Evolutionary conservation across 2,888 invertebrate genomes (phyloP), one percentile per base, ranked within the genome.

Genomic region (Merodon equestris): DNA sequence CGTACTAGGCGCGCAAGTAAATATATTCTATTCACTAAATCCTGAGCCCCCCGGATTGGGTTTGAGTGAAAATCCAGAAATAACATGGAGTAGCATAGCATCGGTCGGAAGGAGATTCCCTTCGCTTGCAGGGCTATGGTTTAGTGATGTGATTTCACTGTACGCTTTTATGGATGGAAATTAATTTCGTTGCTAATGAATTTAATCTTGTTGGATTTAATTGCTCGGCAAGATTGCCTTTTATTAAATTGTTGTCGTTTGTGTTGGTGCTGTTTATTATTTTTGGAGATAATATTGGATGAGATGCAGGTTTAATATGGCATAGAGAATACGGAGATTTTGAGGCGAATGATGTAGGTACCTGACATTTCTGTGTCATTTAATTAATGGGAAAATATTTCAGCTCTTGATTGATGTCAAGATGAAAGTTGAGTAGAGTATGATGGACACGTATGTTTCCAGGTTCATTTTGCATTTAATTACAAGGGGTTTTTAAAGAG

Each of bases 131-230:
- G 27, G 9, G 50, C 9, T 13, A 44, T 45, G 40, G 12, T 18
- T 38, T 10, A 19, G 48, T 34, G 56, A 38, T 70, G 13, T 18
- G 14, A 18, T 9, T 36, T 61, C 50, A 57, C 45, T 47, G 53
- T 42, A 7, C 7, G 27, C 27, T 61, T 66, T 76, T 51, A 67
- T 72, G 51, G 61, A 67, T 27, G 44, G 27, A 27, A 67, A 77
- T 77, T 77, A 77, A 73, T 77, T 72, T 77, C 12, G 15, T 40
- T 73, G 73, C 53, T 77, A 77, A 73, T 77, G 73, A 73, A 67
- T 73, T 77, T 73, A 77, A 77, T 67, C 63, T 63, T 42, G 61
- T 51, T 54, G 56, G 56, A 45, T 66, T 66, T 64, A 66, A 73
- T 77, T 77, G 67, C 67, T 67, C 40, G 51, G 60, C 40, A 1